phyloP scores from a whole-genome alignment of 2,888 invertebrate species.

The Phaedon cochleariae region DNA sequence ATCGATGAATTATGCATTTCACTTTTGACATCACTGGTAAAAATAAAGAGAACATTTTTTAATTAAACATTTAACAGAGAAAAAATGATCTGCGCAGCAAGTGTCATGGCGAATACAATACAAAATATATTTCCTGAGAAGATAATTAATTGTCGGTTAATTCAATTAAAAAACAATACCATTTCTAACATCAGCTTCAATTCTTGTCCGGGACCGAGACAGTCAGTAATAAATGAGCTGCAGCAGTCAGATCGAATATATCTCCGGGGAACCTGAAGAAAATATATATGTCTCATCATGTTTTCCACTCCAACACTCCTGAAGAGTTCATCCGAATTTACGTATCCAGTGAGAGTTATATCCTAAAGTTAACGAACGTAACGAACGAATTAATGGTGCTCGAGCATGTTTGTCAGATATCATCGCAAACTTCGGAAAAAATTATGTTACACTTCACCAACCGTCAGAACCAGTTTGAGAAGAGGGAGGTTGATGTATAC shows the following conservation, averaged over 20 bases:
- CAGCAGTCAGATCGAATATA: constrained; percentile 1
- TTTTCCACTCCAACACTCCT: not conserved
- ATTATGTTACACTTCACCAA: not conserved
- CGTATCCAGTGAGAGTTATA: not conserved
- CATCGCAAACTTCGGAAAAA: not conserved
- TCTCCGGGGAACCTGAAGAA: not conserved
- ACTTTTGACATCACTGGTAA: too few relatives aligned
- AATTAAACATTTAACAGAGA: too few relatives aligned
- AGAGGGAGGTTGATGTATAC: not conserved
- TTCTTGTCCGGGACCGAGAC: not conserved
- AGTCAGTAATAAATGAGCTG: not conserved
- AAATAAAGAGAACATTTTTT: too few relatives aligned
- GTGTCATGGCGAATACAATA: too few relatives aligned
- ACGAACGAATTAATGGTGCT: not conserved
- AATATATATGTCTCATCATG: constrained; percentile 1
- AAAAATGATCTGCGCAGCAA: too few relatives aligned
- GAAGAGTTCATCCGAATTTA: not conserved
- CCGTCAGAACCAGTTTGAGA: not conserved
- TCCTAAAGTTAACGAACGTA: not conserved
- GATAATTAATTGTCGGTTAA: too few relatives aligned
- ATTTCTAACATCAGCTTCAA: not conserved
- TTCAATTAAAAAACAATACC: not conserved
- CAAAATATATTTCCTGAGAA: too few relatives aligned
- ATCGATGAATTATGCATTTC: too few relatives aligned
- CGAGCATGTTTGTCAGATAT: not conserved